Base-by-base conservation (phyloP, 1,140 invertebrate species). In the Aphelinus certus region DNA sequence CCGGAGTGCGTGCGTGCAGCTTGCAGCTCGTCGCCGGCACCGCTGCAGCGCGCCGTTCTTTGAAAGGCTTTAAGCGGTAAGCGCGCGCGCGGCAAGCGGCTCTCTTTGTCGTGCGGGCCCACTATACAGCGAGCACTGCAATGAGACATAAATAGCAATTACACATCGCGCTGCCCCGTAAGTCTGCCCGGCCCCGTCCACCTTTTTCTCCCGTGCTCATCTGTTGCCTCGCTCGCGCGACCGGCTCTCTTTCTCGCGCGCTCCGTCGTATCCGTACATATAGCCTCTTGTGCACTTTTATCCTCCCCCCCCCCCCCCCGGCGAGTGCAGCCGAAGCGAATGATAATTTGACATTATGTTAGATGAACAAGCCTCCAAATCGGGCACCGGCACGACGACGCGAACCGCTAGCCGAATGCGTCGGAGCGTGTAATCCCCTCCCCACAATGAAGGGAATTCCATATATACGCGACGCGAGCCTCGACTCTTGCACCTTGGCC, bases 91-190 rank as follows among this genome's bases (percentile, higher is more conserved):
- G 78, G 77, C 77, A 26, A 26, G 75, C 79, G 79, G 75, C 71
- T 77, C 72, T 80, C 84, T 85, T 84, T 84, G 81, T 85, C 80
- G 77, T 76, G 78, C 64, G 61, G 60, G 79, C 26, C 26, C 26
- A 26, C 26, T 26, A 26, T 76, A 64, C 65, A 79, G 77, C 83
- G 81, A 82, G 80, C 74, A 81, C 81, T 80, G 83, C 83, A 84
- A 84, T 84, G 81, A 83, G 83, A 84, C 83, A 85, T 84, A 85
- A 86, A 85, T 86, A 83, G 84, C 83, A 86, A 86, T 85, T 85
- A 86, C 75, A 76, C 67, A 76, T 58, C 75, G 51, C 51, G 65
- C 75, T 76, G 69, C 68, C 74, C 75, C 75, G 75, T 72, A 72
- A 76, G 69, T 76, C 75, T 71, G 56, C 68, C 42, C 26, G 26